Percentiles rank a stretch among this genome's conserved stretches.
Evolutionary conservation across 2,888 invertebrate species (phyloP).

Genomic region (Glaucopsyche alexis): DNA sequence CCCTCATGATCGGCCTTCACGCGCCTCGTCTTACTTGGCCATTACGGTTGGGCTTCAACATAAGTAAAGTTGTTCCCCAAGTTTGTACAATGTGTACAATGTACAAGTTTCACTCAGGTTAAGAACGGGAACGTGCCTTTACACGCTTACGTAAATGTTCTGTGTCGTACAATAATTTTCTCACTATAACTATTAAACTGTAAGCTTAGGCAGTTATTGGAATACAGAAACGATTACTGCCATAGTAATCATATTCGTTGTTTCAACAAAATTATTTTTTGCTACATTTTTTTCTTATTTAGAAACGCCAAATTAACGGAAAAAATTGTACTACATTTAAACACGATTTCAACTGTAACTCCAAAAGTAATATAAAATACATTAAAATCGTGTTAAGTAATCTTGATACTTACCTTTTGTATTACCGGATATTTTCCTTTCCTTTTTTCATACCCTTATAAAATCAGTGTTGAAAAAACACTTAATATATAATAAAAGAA

Average conservation of each 20-base stretch:
- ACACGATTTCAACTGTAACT: too few species aligned
- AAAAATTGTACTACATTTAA: too few species aligned
- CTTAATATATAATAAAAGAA: constrained; percentile 16
- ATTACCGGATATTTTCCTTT: neutral
- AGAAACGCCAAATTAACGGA: too few species aligned
- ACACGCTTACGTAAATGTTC: constrained; percentile 9
- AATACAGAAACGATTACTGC: too few species aligned
- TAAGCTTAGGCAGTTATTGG: too few species aligned
- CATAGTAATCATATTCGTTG: too few species aligned
- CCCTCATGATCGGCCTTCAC: too few species aligned
- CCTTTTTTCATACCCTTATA: neutral
- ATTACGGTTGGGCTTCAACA: neutral
- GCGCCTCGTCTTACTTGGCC: too few species aligned
- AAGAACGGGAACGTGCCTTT: constrained; percentile 13
- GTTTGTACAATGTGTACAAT: neutral
- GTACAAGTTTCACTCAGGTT: constrained; percentile 12
- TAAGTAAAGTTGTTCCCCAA: constrained; percentile 1
- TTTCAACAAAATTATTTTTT: too few species aligned
- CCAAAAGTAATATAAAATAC: too few species aligned
- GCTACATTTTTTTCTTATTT: too few species aligned
- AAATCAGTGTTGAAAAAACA: constrained; percentile 17
- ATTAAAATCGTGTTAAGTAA: neutral
- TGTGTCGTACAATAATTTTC: constrained; percentile 1
- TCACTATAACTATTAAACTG: neutral
- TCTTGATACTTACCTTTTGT: constrained; percentile 3